Percentiles rank a stretch among this genome's conserved stretches.
These are phyloP conservation scores for Stichodactyla helianthus DNA, from an alignment of 64 coral and sea anemone species.

Conservation along the genomic window DNA sequence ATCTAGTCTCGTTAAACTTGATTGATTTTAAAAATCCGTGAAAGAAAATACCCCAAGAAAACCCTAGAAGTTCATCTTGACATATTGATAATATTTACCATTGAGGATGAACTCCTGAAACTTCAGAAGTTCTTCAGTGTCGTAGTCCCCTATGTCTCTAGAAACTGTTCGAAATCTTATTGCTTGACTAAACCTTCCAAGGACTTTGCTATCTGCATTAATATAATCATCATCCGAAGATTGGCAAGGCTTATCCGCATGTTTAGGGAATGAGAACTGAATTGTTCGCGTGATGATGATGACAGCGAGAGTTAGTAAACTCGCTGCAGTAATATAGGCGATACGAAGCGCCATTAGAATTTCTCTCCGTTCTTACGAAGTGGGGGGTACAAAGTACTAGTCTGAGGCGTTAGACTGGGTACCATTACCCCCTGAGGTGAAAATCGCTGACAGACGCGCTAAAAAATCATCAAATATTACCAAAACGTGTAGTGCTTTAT, in stretches of 20 bases:
- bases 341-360: constrained; percentile 33
- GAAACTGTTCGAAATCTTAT: constrained; percentile 57
- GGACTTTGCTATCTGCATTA: constrained; percentile 15
- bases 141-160: constrained; percentile 38
- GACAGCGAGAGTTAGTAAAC: constrained; percentile 23
- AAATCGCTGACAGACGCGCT: background rate
- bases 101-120: constrained; percentile 58
- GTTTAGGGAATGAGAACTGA: constrained; percentile 36
- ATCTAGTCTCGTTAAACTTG: background rate
- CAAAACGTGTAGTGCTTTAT: background rate
- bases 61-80: background rate
- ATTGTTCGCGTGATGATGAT: constrained; percentile 49
- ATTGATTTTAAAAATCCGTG: background rate
- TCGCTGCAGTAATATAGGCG: constrained; percentile 3
- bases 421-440: background rate
- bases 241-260: constrained; percentile 30
- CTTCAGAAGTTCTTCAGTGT: constrained; percentile 44
- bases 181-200: constrained; percentile 47
- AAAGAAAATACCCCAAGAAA: background rate
- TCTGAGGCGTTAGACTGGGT: background rate
- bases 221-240: constrained; percentile 55
- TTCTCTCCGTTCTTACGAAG: background rate
- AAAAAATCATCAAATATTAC: background rate
- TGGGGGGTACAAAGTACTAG: background rate
- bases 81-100: constrained; percentile 30